Evolutionary conservation across 1,140 invertebrate genomes (phyloP), one percentile per base, ranked within the genome.

Genomic region (Agrypnia vestita): DNA sequence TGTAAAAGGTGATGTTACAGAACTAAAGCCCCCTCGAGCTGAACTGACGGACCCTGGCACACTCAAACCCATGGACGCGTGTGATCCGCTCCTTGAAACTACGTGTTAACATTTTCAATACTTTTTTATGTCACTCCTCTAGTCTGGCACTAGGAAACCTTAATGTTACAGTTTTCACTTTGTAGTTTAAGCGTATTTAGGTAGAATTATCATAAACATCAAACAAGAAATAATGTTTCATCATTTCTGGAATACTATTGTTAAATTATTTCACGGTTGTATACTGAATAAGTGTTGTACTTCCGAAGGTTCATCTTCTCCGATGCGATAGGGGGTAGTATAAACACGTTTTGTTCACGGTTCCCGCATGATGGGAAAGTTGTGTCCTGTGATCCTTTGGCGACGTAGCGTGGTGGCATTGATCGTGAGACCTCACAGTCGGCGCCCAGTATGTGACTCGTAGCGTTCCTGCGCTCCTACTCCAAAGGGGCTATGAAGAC

Each of bases 41-140:
- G 59, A 43, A 49, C 44, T 15, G 11, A 82, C 76, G 71, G 78
- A 82, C 10, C 19, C 73, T 0, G 49, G 78, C 46, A 17, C 44
- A 9, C 49, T 64, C n/a, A 77, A 80, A 43, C 47, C 76, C 3
- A 17, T 78, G 0, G 72, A 76, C 13, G 62, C 49, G 43, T 78
- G 81, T 67, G 82, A 83, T 77, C 82, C 82, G 11, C 64, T 83
- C 17, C 79, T 83, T 11, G 82, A 83, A 79, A 83, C 82, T 46
- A 83, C 82, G 64, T 83, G 82, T 80, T 83, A 76, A 79, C 49
- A 59, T 19, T 79, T 79, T 73, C 25, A 19, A 46, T 74, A 72
- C 71, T 67, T 77, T 78, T 78, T 56, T 78, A 78, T 78, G 35
- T 71, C 64, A 72, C 51, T 67, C 19, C 62, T 71, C 67, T 59